phyloP scores from a whole-genome alignment of 2,797 vertebrate genomes.

The Podarcis siculus region DNA sequence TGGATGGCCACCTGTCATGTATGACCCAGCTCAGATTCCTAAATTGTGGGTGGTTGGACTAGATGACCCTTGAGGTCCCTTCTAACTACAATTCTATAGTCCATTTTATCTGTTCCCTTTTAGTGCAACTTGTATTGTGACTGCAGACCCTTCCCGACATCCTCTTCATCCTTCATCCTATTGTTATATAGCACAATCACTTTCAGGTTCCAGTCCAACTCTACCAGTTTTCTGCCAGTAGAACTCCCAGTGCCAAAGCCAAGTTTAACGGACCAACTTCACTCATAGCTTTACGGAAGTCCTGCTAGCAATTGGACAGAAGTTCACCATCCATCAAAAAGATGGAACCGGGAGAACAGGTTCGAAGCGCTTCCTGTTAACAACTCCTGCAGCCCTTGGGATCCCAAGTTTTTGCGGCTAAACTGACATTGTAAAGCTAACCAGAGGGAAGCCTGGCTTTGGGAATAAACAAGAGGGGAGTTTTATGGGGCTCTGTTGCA shows the following conservation, averaged over 20 bases:
- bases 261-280: accelerated
- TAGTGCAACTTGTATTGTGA: too few relatives aligned
- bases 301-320: background rate
- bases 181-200: too few relatives aligned
- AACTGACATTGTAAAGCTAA: background rate
- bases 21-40: too few relatives aligned
- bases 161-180: too few relatives aligned
- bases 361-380: background rate
- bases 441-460: background rate
- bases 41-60: too few relatives aligned
- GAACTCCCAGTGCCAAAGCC: background rate
- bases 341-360: background rate
- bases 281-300: background rate
- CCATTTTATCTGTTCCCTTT: too few relatives aligned
- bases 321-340: background rate
- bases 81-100: too few relatives aligned
- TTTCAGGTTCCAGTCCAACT: too few relatives aligned
- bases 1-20: too few relatives aligned
- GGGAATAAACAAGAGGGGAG: background rate
- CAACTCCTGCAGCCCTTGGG: background rate
- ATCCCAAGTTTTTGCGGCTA: background rate
- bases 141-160: too few relatives aligned
- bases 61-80: too few relatives aligned
- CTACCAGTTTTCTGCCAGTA: background rate
- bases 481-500: background rate